phyloP scores from a whole-genome alignment of 2,888 invertebrate species.

The Argyra leucocephala region DNA sequence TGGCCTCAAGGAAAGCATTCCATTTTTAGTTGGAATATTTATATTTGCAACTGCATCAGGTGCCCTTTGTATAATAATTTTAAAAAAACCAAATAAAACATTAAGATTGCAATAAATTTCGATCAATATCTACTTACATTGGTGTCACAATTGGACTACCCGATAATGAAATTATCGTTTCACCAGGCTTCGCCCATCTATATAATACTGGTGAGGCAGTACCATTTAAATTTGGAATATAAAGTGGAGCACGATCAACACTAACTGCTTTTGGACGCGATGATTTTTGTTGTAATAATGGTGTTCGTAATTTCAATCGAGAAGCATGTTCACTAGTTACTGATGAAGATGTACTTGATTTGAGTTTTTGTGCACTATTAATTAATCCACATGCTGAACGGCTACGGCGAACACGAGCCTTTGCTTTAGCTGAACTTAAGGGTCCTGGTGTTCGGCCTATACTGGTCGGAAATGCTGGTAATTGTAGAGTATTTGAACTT shows the following conservation, averaged over 20 bases:
- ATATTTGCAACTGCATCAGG: slow-evolving; percentile 40
- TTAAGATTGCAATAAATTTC: not conserved
- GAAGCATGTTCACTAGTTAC: slow-evolving; percentile 25
- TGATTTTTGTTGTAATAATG: slow-evolving; percentile 24
- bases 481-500: slow-evolving; percentile 20
- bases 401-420: slow-evolving; percentile 35
- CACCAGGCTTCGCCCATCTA: slow-evolving; percentile 42
- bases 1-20: slow-evolving; percentile 40
- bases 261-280: slow-evolving; percentile 36
- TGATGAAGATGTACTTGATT: slow-evolving; percentile 15
- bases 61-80: slow-evolving; percentile 25
- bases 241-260: slow-evolving; percentile 35
- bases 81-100: too few species aligned
- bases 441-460: slow-evolving; percentile 36
- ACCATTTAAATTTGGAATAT: slow-evolving; percentile 26
- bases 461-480: slow-evolving; percentile 18
- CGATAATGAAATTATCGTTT: slow-evolving; percentile 38
- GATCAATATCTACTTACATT: slow-evolving; percentile 31
- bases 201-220: slow-evolving; percentile 33
- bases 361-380: slow-evolving; percentile 23
- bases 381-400: slow-evolving; percentile 33
- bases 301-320: slow-evolving; percentile 37
- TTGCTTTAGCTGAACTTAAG: slow-evolving; percentile 37
- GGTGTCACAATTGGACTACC: slow-evolving; percentile 42
- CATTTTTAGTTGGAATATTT: slow-evolving; percentile 41